Evolutionary conservation across 2,797 vertebrate species (phyloP), one percentile per base, ranked within the genome.

Genomic region (Hylomyscus alleni): DNA sequence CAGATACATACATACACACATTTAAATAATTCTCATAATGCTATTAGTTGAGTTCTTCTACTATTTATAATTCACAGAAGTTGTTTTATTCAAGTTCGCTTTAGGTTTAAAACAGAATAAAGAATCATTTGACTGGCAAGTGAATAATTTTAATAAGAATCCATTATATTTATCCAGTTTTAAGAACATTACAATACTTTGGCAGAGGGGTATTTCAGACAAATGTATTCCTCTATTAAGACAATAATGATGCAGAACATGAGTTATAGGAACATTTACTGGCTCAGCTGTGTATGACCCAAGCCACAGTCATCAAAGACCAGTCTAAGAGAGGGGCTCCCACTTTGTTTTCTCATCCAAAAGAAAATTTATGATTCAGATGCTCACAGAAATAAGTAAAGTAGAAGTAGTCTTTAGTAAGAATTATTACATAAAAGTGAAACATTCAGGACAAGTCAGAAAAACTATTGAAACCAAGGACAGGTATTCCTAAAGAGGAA

Each of bases 141-240:
- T 37, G 40, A 1, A 93, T 77, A 82, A 85, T 95, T 40, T 97
- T 54, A 90, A 90, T 6, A 26, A 31, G 22, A 62, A n/a, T 88
- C 13, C 93, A 95, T 92, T 84, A 60, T 22, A 83, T 60, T 89
- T 91, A 83, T 7, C n/a, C 62, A 95, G 82, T 65, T 94, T 7
- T 26, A 50, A 54, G 72, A 95, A 6, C 5, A 65, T 86, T 34
- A 62, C 2, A 56, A 13, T 67, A 58, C 13, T 91, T 60, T 20
- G 76, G 72, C 8, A 87, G 34, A 40, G 34, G 4, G 91, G 67
- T 24, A 80, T 94, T 92, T 13, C 20, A 62, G 4, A 89, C 9
- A 83, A 84, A 77, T 69, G 58, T 9, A 20, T 77, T 47, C 10
- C 80, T 34, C 6, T 50, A 78, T 50, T 37, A 47, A 90, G 29